Evolutionary conservation across 2,797 vertebrate genomes (phyloP).

Genomic region (Hydrophis major): DNA sequence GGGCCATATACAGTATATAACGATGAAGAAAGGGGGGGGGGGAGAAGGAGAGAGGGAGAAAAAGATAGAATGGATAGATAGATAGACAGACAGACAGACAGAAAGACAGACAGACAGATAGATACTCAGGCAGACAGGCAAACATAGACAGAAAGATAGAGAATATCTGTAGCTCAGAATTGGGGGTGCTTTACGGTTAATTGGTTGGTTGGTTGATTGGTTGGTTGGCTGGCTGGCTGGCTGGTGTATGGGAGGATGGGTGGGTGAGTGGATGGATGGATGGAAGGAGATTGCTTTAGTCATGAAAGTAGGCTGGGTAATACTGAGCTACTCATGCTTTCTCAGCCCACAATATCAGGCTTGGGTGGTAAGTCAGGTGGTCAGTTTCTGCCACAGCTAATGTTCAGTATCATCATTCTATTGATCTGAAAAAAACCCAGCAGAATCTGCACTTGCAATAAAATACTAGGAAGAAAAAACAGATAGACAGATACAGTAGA

Average conservation of each 20-base stretch:
- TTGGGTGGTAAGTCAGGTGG: not conserved
- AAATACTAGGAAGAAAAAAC: not conserved
- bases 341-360: not conserved
- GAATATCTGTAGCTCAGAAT: not conserved
- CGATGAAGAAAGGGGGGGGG: not conserved
- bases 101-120: too few species aligned
- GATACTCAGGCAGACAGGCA: too few species aligned
- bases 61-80: not conserved
- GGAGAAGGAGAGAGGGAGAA: not conserved
- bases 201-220: too few species aligned
- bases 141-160: not conserved
- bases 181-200: not conserved
- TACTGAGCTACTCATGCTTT: not conserved
- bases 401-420: not conserved
- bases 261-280: not conserved
- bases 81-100: not conserved
- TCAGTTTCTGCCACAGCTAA: not conserved
- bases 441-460: not conserved
- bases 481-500: not conserved
- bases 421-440: not conserved
- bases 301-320: not conserved
- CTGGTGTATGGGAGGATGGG: not conserved
- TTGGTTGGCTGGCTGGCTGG: too few species aligned
- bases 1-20: not conserved
- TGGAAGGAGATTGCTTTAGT: not conserved